Conservation (phyloP, 2,888 invertebrate species). For the Drosophila histrio region DNA sequence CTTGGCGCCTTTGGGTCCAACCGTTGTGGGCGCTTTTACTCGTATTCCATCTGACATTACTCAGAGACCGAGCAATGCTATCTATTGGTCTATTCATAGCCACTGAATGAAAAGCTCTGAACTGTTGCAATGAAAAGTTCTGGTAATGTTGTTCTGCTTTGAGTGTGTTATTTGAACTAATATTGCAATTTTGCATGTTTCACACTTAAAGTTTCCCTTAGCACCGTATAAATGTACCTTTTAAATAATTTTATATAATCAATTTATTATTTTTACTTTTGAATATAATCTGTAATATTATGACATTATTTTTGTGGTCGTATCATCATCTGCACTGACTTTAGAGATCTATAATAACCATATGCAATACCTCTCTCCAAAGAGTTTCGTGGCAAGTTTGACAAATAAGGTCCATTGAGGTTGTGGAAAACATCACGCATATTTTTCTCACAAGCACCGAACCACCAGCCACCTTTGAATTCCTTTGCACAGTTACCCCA, state of each 20-base stretch:
- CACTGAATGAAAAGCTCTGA: conserved; percentile 41
- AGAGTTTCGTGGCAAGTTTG: neutral
- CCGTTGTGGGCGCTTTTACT: neutral
- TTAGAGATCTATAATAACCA: rapidly evolving
- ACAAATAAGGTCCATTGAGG: neutral
- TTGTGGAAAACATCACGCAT: neutral
- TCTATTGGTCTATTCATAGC: conserved; percentile 25
- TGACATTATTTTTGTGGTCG: neutral
- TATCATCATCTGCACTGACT: conserved; percentile 13
- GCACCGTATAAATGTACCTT: neutral
- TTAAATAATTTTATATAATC: conserved; percentile 1
- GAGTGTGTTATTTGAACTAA: conserved; percentile 37
- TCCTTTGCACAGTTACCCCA: conserved; percentile 29
- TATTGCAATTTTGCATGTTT: conserved; percentile 27
- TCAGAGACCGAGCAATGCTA: conserved; percentile 10
- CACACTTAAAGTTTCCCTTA: conserved; percentile 44
- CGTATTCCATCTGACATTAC: conserved; percentile 24
- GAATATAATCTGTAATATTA: neutral
- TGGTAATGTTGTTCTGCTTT: conserved; percentile 32
- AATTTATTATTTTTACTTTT: neutral
- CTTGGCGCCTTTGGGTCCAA: conserved; percentile 4
- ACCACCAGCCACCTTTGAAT: conserved; percentile 29
- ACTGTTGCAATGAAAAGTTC: conserved; percentile 69
- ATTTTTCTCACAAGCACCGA: neutral
- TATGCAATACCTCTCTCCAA: neutral